A percentile compares a stretch with the other conserved stretches of the same genome.
Evolutionary conservation across 2,888 invertebrate species (phyloP).

Genomic region (Meloe dianella): DNA sequence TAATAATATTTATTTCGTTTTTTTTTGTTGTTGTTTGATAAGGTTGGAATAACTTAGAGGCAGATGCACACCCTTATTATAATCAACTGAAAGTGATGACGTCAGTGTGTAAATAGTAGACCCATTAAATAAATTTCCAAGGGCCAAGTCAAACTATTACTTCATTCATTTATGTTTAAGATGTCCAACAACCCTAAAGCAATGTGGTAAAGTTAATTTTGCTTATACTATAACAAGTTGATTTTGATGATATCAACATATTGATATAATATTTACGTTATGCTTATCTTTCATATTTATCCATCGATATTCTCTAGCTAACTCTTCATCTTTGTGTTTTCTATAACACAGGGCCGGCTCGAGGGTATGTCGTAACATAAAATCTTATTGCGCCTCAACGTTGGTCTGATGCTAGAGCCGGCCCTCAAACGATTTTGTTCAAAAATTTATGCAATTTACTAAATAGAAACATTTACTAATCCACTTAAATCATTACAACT

Average conservation of each 20-base stretch:
- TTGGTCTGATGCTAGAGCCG: too few species aligned
- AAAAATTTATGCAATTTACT: too few species aligned
- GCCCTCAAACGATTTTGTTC: too few species aligned
- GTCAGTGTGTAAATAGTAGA: constrained; percentile 15
- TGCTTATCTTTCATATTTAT: neutral
- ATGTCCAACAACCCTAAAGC: neutral
- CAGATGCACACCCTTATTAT: constrained; percentile 11
- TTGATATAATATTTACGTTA: neutral
- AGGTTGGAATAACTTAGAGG: too few species aligned
- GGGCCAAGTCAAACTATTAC: neutral
- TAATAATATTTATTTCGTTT: neutral
- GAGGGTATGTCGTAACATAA: too few species aligned
- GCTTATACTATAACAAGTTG: neutral
- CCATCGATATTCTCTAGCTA: neutral
- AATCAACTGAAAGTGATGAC: constrained; percentile 3
- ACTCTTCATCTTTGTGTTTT: too few species aligned
- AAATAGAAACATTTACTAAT: too few species aligned
- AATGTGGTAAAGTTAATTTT: neutral
- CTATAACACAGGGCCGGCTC: too few species aligned
- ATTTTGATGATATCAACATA: neutral
- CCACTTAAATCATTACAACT: neutral
- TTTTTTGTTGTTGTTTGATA: neutral
- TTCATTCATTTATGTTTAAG: neutral
- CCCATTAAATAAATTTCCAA: constrained; percentile 12
- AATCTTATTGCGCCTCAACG: too few species aligned